Percentiles rank a stretch among this genome's conserved stretches.
These are phyloP conservation scores for Bombus balteatus DNA, from an alignment of 1,140 invertebrate species.

Conservation along the genomic window DNA sequence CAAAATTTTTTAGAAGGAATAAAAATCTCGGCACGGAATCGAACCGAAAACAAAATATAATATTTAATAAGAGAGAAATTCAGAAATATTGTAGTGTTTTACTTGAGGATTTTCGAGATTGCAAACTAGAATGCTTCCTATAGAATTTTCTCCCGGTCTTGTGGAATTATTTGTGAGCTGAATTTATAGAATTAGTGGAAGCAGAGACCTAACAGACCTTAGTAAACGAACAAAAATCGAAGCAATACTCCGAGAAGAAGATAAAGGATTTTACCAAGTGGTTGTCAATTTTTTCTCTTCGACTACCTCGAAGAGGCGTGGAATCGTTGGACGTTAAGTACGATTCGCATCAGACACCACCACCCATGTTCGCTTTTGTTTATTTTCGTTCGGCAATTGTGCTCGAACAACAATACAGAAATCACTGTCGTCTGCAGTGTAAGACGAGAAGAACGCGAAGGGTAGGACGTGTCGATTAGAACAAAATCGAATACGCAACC, in stretches of 20 bases:
- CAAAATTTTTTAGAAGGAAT: neutral
- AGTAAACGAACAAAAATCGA: neutral
- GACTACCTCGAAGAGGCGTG: slow-evolving; percentile 12
- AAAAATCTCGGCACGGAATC: neutral
- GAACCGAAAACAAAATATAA: no score
- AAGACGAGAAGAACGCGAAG: slow-evolving; percentile 57
- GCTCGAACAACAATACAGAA: slow-evolving; percentile 54
- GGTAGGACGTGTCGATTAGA: slow-evolving; percentile 52
- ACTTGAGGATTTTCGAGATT: no score
- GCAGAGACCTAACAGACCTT: neutral
- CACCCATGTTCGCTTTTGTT: slow-evolving; percentile 43
- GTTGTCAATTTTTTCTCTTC: slow-evolving; percentile 45
- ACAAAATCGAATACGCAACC: slow-evolving; percentile 55
- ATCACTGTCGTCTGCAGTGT: slow-evolving; percentile 67
- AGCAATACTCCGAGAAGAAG: neutral
- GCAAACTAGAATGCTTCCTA: no score
- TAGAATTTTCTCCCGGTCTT: no score
- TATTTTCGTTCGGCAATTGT: slow-evolving; percentile 52
- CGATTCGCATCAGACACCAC: neutral
- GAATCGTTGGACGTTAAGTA: slow-evolving; percentile 45
- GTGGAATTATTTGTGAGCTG: neutral
- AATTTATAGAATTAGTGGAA: neutral
- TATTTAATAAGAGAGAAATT: no score
- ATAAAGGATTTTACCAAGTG: slow-evolving; percentile 21
- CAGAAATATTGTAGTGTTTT: no score